Evolutionary conservation across 2,113 vertebrate species (phyloP).

Genomic region (Pampusana beccarii): DNA sequence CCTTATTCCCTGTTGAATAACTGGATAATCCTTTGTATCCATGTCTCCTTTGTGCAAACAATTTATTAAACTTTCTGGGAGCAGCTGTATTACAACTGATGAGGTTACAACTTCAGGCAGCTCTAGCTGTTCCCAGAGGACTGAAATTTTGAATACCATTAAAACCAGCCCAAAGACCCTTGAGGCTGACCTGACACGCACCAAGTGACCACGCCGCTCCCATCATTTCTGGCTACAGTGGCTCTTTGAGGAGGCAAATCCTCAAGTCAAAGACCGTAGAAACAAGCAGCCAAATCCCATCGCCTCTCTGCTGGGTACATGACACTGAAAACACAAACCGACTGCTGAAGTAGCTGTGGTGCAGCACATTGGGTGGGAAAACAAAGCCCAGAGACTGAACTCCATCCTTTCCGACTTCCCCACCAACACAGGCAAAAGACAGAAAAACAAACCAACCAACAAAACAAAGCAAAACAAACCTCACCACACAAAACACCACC

Average conservation of each 20-base stretch:
- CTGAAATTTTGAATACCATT: neutral
- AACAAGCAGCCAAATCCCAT: neutral
- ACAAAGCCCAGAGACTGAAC: neutral
- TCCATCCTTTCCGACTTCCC: neutral
- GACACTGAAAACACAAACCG: neutral
- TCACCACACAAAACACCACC: too few species aligned
- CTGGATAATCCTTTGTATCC: conserved; percentile 60
- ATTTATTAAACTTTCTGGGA: conserved; percentile 56
- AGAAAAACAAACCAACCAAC: too few species aligned
- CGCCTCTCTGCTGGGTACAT: neutral
- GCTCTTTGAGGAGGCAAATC: neutral
- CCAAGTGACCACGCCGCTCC: neutral
- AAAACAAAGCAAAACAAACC: too few species aligned
- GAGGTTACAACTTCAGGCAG: neutral
- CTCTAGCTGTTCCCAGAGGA: neutral
- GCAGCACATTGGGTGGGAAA: neutral
- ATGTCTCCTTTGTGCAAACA: conserved; percentile 30
- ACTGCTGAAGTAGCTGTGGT: neutral
- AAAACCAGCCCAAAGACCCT: neutral
- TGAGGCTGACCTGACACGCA: neutral
- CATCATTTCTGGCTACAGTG: fast-evolving
- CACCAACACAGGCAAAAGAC: fast-evolving
- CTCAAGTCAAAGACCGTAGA: neutral
- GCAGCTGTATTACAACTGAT: neutral
- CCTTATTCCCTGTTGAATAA: conserved; percentile 24